Base-by-base conservation (phyloP, 1,140 invertebrate genomes). In the Anadara kagoshimensis region DNA sequence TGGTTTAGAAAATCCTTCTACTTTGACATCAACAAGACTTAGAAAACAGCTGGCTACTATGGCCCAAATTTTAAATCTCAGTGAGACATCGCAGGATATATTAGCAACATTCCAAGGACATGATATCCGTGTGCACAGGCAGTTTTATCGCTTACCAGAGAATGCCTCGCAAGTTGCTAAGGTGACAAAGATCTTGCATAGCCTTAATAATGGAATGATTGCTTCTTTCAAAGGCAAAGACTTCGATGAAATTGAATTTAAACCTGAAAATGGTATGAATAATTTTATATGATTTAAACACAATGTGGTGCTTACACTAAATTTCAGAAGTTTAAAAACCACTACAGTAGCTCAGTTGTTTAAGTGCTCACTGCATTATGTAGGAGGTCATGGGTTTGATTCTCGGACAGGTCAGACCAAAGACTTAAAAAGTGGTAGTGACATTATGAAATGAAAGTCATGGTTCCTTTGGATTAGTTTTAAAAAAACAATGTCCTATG, bases 121-220 rank as follows among this genome's bases (percentile, higher is more conserved):
- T 69, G 75, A 79, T 61, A 76, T 82, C 10, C 22, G 70, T 11
- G 56, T 80, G 14, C 82, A 83, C 44, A 36, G 80, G 16, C 44
- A 78, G 54, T 80, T 45, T 58, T 83, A 83, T 36, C 64, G 80
- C n/a, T 67, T 82, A 1, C 78, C 78, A 12, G 68, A 78, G 24
- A 57, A 71, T 18, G 82, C 78, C 11, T 16, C 79, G 3, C 64
- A 82, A 63, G 1, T 81, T 14, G 80, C 78, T 11, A 83, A 81
- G 44, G 66, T 82, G 12, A 41, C 29, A 16, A 59, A 59, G 20
- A 5, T 59, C 5, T 43, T 43, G 10, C 49, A 63, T 41, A 16
- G 24, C 2, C 51, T 71, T 4, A 71, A 71, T 57, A 51, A 26
- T 59, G 67, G 67, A 61, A 49, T 14, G 18, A 58, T 69, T 14